Percentiles rank a stretch among this genome's conserved stretches.
Conservation (phyloP, 92 coral and sea anemone species). For the Umimayanthus kanabou region DNA sequence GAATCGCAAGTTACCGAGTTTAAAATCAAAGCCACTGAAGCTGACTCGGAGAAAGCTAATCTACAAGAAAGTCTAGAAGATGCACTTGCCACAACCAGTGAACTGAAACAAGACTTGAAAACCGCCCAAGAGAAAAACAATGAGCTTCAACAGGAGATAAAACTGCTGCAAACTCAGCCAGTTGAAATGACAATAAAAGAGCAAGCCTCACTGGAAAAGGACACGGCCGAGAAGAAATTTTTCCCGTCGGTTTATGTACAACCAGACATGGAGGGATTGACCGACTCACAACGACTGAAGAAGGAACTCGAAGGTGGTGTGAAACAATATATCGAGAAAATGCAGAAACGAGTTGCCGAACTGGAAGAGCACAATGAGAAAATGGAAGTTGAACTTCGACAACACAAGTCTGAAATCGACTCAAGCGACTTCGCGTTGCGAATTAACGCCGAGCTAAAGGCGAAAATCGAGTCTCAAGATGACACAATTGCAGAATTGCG, state of each 20-base stretch:
- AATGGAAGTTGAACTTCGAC: conserved; percentile 26
- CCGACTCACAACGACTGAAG: conserved; percentile 10
- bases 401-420: conserved; percentile 43
- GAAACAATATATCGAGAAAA: conserved; percentile 29
- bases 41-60: not conserved
- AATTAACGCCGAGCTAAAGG: conserved; percentile 37
- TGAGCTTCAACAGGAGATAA: conserved; percentile 14
- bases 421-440: conserved; percentile 33
- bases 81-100: conserved; percentile 22
- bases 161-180: not conserved
- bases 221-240: conserved; percentile 6
- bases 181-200: not conserved
- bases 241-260: conserved; percentile 28
- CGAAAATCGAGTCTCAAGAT: conserved; percentile 36
- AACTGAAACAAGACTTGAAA: conserved; percentile 26
- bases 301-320: conserved; percentile 44
- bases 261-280: conserved; percentile 18
- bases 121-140: conserved; percentile 21
- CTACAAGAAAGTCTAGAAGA: conserved; percentile 20
- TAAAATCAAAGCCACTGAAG: not conserved
- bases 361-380: conserved; percentile 40
- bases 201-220: not conserved
- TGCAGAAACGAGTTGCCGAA: conserved; percentile 37
- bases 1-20: conserved; percentile 9
- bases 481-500: conserved; percentile 26